Conservation (phyloP, 2,797 vertebrate species). For the Myotis findleyi region DNA sequence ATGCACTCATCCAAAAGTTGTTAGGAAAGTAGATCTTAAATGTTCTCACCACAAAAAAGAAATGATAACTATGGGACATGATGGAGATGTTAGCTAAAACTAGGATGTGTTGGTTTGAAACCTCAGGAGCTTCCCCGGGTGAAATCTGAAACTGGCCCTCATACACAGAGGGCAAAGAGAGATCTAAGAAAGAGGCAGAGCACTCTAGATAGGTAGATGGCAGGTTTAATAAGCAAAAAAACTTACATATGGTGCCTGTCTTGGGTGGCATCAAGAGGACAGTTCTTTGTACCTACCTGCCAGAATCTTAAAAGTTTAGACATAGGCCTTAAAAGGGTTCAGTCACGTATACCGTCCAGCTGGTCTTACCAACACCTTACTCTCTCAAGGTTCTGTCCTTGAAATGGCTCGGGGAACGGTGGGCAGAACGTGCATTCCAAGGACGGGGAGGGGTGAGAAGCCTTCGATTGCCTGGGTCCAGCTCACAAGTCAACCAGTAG, state of each 20-base stretch:
- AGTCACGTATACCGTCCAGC: neutral
- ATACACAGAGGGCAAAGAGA: neutral
- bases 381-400: neutral
- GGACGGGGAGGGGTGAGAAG: neutral
- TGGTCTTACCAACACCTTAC: neutral
- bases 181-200: neutral
- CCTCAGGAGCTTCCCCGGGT: neutral
- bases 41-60: neutral
- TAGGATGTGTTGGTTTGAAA: neutral
- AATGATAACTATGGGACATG: rapidly evolving
- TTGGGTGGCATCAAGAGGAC: neutral
- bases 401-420: neutral
- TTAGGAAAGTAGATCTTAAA: neutral
- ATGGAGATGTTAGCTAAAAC: neutral
- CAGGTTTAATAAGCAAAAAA: neutral
- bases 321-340: neutral
- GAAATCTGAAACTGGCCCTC: neutral
- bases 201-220: neutral
- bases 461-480: too few relatives aligned
- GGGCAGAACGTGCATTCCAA: neutral
- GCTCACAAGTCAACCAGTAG: neutral
- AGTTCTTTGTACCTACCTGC: neutral
- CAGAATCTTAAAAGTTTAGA: neutral
- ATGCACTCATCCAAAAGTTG: neutral
- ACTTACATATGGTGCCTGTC: neutral